phyloP scores from a whole-genome alignment of 2,113 vertebrate species.

The Cacatua alba region DNA sequence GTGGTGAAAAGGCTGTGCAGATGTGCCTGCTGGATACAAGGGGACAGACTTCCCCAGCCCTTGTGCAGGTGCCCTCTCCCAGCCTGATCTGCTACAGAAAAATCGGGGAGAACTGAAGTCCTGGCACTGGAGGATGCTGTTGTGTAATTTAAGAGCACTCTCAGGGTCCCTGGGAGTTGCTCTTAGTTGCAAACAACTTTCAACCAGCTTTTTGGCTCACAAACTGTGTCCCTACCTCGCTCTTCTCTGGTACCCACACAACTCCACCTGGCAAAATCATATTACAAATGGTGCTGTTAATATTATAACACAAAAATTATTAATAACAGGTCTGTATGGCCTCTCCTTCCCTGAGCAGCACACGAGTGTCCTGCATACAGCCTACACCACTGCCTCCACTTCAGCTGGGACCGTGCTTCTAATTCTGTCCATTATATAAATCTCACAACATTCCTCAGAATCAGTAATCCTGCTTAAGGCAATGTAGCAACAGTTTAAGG shows the following conservation, averaged over 20 bases:
- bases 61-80: not conserved
- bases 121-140: not conserved
- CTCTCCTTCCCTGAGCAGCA: not conserved
- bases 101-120: not conserved
- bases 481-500: not conserved
- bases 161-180: not conserved
- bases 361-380: rapidly evolving
- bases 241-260: not conserved
- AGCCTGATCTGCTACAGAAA: not conserved
- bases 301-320: not conserved
- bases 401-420: not conserved
- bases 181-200: not conserved
- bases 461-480: not conserved
- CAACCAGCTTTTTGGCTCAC: not conserved
- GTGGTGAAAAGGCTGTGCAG: not conserved
- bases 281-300: not conserved
- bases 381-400: rapidly evolving
- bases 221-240: rapidly evolving
- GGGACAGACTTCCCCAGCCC: not conserved
- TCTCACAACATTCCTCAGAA: not conserved
- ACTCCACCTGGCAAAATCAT: not conserved
- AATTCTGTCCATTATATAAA: not conserved
- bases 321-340: not conserved
- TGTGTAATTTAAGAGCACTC: not conserved
- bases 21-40: not conserved